phyloP scores from a whole-genome alignment of 2,797 vertebrate genomes.

The Pampus argenteus region DNA sequence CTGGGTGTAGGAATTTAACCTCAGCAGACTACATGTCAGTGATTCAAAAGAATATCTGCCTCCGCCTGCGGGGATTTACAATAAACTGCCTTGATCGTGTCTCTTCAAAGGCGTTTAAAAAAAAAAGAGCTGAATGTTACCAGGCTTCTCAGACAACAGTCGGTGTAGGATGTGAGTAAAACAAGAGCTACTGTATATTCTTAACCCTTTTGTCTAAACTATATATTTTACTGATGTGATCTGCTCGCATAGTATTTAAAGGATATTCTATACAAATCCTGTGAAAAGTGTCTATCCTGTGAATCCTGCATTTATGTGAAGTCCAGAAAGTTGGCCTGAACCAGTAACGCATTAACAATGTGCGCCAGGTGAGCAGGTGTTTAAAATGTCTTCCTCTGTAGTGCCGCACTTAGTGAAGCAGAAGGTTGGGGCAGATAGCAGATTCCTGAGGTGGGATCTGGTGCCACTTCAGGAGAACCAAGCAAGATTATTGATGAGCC shows the following conservation, averaged over 20 bases:
- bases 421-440: constrained; percentile 76
- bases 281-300: no score
- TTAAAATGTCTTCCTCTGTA: constrained; percentile 40
- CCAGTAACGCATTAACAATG: constrained; percentile 26
- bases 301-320: no score
- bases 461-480: constrained; percentile 76
- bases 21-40: constrained; percentile 48
- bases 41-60: constrained; percentile 66
- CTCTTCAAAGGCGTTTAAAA: constrained; percentile 41
- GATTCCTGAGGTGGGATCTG: constrained; percentile 80
- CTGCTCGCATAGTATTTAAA: neutral
- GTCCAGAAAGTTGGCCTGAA: constrained; percentile 26
- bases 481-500: constrained; percentile 86
- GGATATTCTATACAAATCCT: neutral
- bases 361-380: constrained; percentile 65
- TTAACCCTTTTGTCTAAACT: neutral
- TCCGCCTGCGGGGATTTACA: constrained; percentile 55
- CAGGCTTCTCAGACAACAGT: no score
- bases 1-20: constrained; percentile 39
- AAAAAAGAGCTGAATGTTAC: constrained; percentile 1
- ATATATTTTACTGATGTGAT: neutral
- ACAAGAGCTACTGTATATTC: neutral
- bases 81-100: constrained; percentile 15
- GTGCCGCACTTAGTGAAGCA: constrained; percentile 58
- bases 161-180: neutral